phyloP scores from a whole-genome alignment of 1,140 invertebrate species.

The Lasioglossum albipes region DNA sequence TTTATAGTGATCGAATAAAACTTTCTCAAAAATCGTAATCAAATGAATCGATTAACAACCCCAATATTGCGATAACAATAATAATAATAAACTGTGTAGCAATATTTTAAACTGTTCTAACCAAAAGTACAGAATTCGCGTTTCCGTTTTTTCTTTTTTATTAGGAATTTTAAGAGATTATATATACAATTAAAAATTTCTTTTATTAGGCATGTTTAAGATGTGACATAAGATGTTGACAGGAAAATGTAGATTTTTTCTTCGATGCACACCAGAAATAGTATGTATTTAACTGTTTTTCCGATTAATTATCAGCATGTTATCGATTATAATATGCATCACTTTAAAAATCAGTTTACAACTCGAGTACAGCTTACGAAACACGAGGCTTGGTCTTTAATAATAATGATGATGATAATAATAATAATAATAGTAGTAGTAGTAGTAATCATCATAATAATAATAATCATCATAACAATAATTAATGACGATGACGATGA shows the following conservation, averaged over 20 bases:
- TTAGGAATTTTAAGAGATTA: slow-evolving; percentile 37
- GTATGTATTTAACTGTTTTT: slow-evolving; percentile 49
- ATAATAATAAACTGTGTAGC: neutral
- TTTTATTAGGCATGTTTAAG: slow-evolving; percentile 77
- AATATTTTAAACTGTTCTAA: too few relatives aligned
- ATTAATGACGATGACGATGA: too few relatives aligned
- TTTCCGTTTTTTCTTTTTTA: neutral
- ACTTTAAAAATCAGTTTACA: slow-evolving; percentile 62
- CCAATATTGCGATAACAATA: neutral
- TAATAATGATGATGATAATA: slow-evolving; percentile 3
- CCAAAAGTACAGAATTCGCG: too few relatives aligned
- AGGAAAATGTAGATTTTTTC: slow-evolving; percentile 64
- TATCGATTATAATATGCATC: slow-evolving; percentile 66
- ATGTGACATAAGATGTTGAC: slow-evolving; percentile 76
- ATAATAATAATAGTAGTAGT: too few relatives aligned
- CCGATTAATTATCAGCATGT: slow-evolving; percentile 49
- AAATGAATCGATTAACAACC: slow-evolving; percentile 19
- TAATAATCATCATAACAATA: too few relatives aligned
- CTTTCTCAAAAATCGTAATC: slow-evolving; percentile 64
- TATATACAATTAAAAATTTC: slow-evolving; percentile 74
- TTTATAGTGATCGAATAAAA: slow-evolving; percentile 75
- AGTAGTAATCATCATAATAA: too few relatives aligned
- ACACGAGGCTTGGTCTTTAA: slow-evolving; percentile 49
- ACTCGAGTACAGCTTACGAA: slow-evolving; percentile 59
- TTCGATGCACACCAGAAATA: slow-evolving; percentile 62